Base-by-base conservation (phyloP, 2,797 vertebrate species). In the Crenichthys baileyi region DNA sequence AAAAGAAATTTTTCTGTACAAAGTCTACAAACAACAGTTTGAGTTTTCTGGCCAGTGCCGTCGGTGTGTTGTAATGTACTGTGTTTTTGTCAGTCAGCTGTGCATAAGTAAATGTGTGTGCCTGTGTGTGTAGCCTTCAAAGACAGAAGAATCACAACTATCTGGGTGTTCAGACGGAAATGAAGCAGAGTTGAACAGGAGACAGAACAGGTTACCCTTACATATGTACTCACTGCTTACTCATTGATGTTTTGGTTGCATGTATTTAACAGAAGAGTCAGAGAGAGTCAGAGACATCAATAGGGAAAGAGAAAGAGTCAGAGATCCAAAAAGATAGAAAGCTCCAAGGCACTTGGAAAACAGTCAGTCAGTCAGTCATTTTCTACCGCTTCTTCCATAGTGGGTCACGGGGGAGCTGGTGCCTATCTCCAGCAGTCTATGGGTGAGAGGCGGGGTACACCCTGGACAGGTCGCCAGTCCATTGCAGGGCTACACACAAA, bases 21-120 rank as follows among this genome's bases (percentile, higher is more conserved):
- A 99, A 99, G 97, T 96, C 97, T 98, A 99, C 97, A 99, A 96
- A 99, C 97, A 97, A 96, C 95, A 96, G 95, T 96, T 96, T 95
- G 95, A 94, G 91, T 94, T 89, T 91, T 94, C 92, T 94, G 95
- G 55, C 89, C 94, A 96, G 95, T 95, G 95, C 93, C 75, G 91
- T 85, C 94, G 88, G 78, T 86, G 70, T 91, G 77, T 84, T 24
- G 65, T 74, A 72, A 79, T 84, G 82, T 63, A 68, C 41, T 74
- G 72, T 83, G 83, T 72, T 68, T 58, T 53, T 48, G 70, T 81
- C 22, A 72, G 60, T 84, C 75, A 53, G 71, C 44, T 61, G 58
- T 84, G 68, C 73, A 26, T 75, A 5, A 72, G 58, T 79, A 24
- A 72, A 39, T 71, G 5, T 83, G 36, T 78, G 51, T 82, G 39